These are phyloP conservation scores for Drosophila barbarae DNA, from an alignment of 2,888 invertebrate genomes.

Conservation along the genomic window DNA sequence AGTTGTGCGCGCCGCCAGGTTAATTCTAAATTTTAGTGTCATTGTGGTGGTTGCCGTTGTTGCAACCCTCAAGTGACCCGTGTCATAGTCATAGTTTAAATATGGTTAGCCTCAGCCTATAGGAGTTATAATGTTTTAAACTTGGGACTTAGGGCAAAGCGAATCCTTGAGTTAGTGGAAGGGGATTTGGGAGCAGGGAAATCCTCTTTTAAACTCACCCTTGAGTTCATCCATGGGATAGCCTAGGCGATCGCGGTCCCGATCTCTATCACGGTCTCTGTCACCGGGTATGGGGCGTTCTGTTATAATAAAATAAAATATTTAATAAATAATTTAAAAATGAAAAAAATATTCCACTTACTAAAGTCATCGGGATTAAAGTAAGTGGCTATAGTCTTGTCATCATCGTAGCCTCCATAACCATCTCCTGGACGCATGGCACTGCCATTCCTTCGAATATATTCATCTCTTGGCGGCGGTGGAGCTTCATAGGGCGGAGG, in stretches of 20 bases:
- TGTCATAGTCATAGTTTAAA: constrained; percentile 38
- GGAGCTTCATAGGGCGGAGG: constrained; percentile 20
- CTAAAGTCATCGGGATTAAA: constrained; percentile 80
- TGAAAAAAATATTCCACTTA: constrained; percentile 51
- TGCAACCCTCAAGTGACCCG: constrained; percentile 44
- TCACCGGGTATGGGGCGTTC: constrained; percentile 63
- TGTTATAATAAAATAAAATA: constrained; percentile 20
- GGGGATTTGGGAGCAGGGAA: not conserved
- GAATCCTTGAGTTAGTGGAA: constrained; percentile 57
- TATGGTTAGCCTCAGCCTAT: constrained; percentile 7
- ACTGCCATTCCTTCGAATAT: constrained; percentile 59
- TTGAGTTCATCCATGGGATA: constrained; percentile 69
- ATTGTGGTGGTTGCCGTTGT: constrained; percentile 19
- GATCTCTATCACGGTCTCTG: constrained; percentile 55
- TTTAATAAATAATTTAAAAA: not conserved
- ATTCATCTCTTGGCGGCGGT: constrained; percentile 53
- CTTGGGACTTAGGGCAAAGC: constrained; percentile 17
- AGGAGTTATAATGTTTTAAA: constrained; percentile 6
- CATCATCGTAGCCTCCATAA: constrained; percentile 71
- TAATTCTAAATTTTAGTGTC: constrained; percentile 51
- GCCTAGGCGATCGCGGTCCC: constrained; percentile 56
- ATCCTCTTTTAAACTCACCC: constrained; percentile 51
- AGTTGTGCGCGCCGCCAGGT: constrained; percentile 56
- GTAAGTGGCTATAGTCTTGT: constrained; percentile 78
- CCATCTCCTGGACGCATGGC: constrained; percentile 56